phyloP scores from a whole-genome alignment of 2,113 vertebrate genomes.

The Scomber colias region DNA sequence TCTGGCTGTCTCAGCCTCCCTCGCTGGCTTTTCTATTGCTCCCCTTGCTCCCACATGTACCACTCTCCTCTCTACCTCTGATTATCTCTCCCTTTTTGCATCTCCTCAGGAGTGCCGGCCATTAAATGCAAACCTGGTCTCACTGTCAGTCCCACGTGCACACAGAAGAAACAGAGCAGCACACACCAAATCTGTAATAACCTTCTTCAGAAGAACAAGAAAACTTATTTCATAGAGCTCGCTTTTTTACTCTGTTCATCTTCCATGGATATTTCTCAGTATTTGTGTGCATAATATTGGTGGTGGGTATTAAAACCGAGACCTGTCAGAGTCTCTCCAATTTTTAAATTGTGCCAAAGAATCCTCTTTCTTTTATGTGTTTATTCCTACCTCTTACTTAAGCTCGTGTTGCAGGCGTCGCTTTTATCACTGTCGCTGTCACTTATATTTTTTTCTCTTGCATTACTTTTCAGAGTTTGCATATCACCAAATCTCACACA shows the following conservation, averaged over 20 bases:
- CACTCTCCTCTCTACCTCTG: constrained; percentile 70
- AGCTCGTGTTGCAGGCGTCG: constrained; percentile 63
- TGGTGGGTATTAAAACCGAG: constrained; percentile 52
- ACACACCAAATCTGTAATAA: constrained; percentile 40
- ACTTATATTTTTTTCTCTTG: constrained; percentile 53
- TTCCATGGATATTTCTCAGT: constrained; percentile 51
- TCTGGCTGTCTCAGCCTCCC: constrained; percentile 51
- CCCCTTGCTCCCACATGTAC: constrained; percentile 69
- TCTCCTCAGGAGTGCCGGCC: constrained; percentile 70
- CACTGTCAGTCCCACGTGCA: constrained; percentile 58
- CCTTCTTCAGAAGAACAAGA: constrained; percentile 50
- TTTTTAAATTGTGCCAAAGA: constrained; percentile 56
- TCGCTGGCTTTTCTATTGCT: constrained; percentile 47
- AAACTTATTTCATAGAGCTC: constrained; percentile 46
- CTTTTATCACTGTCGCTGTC: constrained; percentile 77
- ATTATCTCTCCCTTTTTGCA: constrained; percentile 80
- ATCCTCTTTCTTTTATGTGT: constrained; percentile 51
- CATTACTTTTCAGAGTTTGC: constrained; percentile 65
- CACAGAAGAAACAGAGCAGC: constrained; percentile 47
- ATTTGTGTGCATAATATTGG: constrained; percentile 56
- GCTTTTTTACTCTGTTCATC: constrained; percentile 35
- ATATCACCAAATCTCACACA: constrained; percentile 61
- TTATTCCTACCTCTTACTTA: constrained; percentile 61
- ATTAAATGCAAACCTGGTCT: constrained; percentile 76
- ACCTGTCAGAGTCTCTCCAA: constrained; percentile 44